Percentiles rank a stretch among this genome's conserved stretches.
Conservation (phyloP, 2,113 vertebrate genomes). For the Ginglymostoma cirratum region DNA sequence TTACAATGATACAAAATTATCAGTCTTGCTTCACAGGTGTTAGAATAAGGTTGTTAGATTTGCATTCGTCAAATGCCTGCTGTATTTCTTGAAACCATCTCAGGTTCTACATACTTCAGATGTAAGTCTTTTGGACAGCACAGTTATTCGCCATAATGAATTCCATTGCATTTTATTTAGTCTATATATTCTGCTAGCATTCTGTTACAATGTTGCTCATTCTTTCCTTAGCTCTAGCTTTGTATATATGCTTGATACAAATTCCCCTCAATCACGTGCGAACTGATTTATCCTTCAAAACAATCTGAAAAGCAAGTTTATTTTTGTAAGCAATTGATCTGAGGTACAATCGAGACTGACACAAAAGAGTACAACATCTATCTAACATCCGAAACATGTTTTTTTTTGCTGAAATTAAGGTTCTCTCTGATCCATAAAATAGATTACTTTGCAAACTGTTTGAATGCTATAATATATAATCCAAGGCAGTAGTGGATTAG, state of each 20-base stretch:
- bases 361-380: slow-evolving; percentile 41
- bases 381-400: slow-evolving; percentile 9
- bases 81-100: not conserved
- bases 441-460: slow-evolving; percentile 33
- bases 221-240: not conserved
- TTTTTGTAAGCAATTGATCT: slow-evolving; percentile 53
- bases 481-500: slow-evolving; percentile 60
- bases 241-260: slow-evolving; percentile 39
- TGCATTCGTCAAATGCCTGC: not conserved
- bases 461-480: slow-evolving; percentile 57
- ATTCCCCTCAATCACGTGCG: slow-evolving; percentile 45
- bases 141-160: not conserved
- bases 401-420: slow-evolving; percentile 9
- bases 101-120: not conserved
- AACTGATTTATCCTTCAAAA: slow-evolving; percentile 49
- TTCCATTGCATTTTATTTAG: slow-evolving; percentile 26
- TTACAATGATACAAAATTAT: not conserved
- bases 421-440: slow-evolving; percentile 28
- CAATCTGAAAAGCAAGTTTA: slow-evolving; percentile 50
- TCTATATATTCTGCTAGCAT: not conserved
- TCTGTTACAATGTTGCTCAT: slow-evolving; percentile 8
- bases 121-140: slow-evolving; percentile 14
- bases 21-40: not conserved
- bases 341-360: slow-evolving; percentile 44
- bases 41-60: not conserved